A percentile compares a stretch with the other conserved stretches of the same genome.
These are phyloP conservation scores for Mionectes olivaceus DNA, from an alignment of 2,797 vertebrate species.

Conservation along the genomic window DNA sequence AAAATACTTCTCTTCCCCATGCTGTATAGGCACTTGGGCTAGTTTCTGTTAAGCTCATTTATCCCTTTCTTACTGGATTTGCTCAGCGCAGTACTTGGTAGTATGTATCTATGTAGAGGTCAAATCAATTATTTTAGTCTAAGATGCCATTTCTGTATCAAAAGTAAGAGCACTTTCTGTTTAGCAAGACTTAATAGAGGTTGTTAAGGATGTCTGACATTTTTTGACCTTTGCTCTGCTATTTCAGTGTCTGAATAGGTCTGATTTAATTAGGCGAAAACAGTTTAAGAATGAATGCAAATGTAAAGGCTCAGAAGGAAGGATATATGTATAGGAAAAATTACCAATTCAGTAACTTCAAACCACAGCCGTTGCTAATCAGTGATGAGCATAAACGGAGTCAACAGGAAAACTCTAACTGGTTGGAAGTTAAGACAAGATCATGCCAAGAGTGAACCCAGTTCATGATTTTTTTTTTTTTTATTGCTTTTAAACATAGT, in stretches of 20 bases:
- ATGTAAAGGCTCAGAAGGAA: constrained; percentile 20
- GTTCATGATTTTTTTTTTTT: not conserved
- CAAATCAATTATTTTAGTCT: constrained; percentile 70
- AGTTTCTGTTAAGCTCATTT: not conserved
- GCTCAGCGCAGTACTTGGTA: constrained; percentile 26
- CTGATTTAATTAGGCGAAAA: constrained; percentile 73
- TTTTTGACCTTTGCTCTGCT: constrained; percentile 66
- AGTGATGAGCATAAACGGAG: not conserved
- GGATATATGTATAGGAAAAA: not conserved
- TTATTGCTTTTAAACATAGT: not conserved
- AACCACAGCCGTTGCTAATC: not conserved
- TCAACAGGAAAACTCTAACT: not conserved
- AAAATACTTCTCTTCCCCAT: not conserved
- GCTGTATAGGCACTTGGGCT: not conserved
- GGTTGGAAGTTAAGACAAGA: not conserved
- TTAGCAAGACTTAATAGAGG: constrained; percentile 57
- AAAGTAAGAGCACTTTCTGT: constrained; percentile 36
- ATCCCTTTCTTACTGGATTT: constrained; percentile 2
- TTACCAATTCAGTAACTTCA: not conserved
- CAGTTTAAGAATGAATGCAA: constrained; percentile 46
- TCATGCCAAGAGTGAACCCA: not conserved
- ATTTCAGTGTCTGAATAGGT: constrained; percentile 44
- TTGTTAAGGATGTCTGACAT: constrained; percentile 42
- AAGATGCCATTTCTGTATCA: constrained; percentile 38
- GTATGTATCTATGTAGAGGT: constrained; percentile 59